Evolutionary conservation across 2,888 invertebrate species (phyloP), one percentile per base, ranked within the genome.

Genomic region (Heliconius aoede): DNA sequence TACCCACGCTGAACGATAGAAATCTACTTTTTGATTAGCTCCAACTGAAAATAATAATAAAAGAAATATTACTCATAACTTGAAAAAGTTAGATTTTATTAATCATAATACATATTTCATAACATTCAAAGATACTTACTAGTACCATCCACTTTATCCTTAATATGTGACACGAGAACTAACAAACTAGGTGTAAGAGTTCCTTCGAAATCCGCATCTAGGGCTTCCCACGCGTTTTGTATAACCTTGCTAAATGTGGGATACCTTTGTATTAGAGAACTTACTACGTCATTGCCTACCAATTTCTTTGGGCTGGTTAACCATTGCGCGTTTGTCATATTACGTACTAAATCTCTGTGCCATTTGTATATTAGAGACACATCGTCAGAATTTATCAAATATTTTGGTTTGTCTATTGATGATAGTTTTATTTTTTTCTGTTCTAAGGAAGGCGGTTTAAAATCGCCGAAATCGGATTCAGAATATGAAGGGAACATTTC

Each of bases 1-100:
- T 0, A 98, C 95, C 90, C 98, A 97, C 0, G 97, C 90, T 82
- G 98, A 97, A 80, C 95, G 96, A 87, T 99, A 99, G 87, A 98
- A 97, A 87, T 99, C 97, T 78, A 87, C 79, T 81, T 92, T 93
- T 36, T 83, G 82, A 58, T 79, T 87, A 9, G 87, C 82, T 1
- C 86, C 78, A 60, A 89, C 93, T 92, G 80, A 64, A 78, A 36
- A 71, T 32, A 65, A 65, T 40, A 21, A n/a, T 30, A 21, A 32
- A 32, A n/a, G n/a, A 13, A 64, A n/a, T 9, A n/a, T 9, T 55
- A 55, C 21, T 46, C 18, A n/a, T n/a, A 46, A 46, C 8, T 21
- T 3, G 8, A 46, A 46, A 46, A 46, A 46, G 8, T 46, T 46
- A n/a, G n/a, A n/a, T 55, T n/a, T 9, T 55, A 55, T 55, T 11